A percentile compares a stretch with the other conserved stretches of the same genome.
Evolutionary conservation across 1,140 invertebrate species (phyloP).

Genomic region (Harpegnathos saltator): DNA sequence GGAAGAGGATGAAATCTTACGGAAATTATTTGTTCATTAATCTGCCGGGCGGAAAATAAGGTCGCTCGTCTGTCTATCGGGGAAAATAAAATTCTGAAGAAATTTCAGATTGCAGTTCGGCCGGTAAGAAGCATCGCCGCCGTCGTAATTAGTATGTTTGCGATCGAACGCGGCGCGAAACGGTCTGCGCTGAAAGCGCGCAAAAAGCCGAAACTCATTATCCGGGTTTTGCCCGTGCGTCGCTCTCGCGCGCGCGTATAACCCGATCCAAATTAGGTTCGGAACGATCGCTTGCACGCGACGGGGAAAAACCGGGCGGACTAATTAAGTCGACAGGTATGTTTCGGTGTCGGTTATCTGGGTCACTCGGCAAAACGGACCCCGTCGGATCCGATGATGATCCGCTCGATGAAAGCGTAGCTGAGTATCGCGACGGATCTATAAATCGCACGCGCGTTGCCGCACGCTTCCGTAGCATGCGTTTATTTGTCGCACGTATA

Average conservation of each 20-base stretch:
- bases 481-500: neutral
- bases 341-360: conserved; percentile 59
- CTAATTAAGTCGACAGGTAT: conserved; percentile 63
- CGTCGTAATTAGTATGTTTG: conserved; percentile 33
- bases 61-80: neutral
- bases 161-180: conserved; percentile 3
- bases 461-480: neutral
- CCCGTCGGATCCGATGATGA: neutral
- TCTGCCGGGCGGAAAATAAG: no score
- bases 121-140: neutral
- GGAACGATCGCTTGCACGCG: conserved; percentile 63
- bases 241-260: conserved; percentile 19
- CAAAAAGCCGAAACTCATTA: conserved; percentile 57
- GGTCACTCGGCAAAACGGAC: conserved; percentile 58
- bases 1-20: no score
- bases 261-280: conserved; percentile 67
- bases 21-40: no score
- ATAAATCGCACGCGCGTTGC: no score
- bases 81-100: neutral
- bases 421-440: neutral
- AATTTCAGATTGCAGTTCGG: neutral
- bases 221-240: conserved; percentile 38
- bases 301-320: conserved; percentile 59
- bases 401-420: neutral
- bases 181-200: neutral